Evolutionary conservation across 1,140 invertebrate species (phyloP).

Genomic region (Microvelia longipes): DNA sequence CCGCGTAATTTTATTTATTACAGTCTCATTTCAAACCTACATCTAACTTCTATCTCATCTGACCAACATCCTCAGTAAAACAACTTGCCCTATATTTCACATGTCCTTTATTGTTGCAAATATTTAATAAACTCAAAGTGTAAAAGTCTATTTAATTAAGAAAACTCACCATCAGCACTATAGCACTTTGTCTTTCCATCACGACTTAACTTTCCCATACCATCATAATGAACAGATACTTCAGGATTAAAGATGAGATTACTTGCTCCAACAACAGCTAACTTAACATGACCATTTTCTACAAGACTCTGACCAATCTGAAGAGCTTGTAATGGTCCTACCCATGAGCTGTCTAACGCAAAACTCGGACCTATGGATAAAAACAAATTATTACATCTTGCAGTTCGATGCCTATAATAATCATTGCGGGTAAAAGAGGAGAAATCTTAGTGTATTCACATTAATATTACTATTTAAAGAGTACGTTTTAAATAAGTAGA

Average conservation of each 20-base stretch:
- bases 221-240: constrained; percentile 40
- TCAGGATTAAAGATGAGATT: constrained; percentile 45
- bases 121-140: no score
- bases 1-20: no score
- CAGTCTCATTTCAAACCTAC: no score
- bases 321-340: constrained; percentile 49
- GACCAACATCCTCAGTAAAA: not conserved
- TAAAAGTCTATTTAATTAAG: no score
- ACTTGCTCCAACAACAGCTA: constrained; percentile 49
- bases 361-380: constrained; percentile 44
- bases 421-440: constrained; percentile 2
- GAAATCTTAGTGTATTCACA: no score
- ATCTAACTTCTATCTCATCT: no score
- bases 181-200: constrained; percentile 53
- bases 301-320: constrained; percentile 45
- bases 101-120: no score
- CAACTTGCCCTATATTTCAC: no score
- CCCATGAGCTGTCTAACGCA: constrained; percentile 53
- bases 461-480: not conserved
- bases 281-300: constrained; percentile 43
- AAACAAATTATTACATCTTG: not conserved
- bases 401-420: not conserved
- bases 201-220: constrained; percentile 42
- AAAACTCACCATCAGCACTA: constrained; percentile 40
- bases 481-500: no score